These are phyloP conservation scores for Drosophila insularis DNA, from an alignment of 1,140 invertebrate species.

Conservation along the genomic window DNA sequence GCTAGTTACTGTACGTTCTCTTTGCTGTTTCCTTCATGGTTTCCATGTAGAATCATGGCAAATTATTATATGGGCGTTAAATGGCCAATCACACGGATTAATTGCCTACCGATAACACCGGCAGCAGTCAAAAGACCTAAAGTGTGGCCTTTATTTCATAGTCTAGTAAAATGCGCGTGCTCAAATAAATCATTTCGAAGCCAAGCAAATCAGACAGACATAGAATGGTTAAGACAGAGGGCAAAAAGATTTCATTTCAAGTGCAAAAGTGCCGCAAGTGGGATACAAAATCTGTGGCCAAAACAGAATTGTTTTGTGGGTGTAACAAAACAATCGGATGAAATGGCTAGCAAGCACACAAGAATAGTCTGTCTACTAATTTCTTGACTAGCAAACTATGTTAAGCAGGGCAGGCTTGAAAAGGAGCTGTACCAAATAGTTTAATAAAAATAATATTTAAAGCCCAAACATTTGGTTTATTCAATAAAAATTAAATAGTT, in stretches of 20 bases:
- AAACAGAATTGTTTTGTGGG: constrained; percentile 62
- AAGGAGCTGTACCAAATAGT: too few relatives aligned
- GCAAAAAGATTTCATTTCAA: constrained; percentile 68
- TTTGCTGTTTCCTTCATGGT: constrained; percentile 7
- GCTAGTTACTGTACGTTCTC: background rate
- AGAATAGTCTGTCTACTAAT: background rate
- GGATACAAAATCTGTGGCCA: constrained; percentile 35
- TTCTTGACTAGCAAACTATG: background rate
- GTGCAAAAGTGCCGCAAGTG: constrained; percentile 78
- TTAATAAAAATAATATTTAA: too few relatives aligned
- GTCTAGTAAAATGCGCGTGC: constrained; percentile 67
- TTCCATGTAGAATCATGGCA: background rate
- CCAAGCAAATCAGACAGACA: constrained; percentile 39
- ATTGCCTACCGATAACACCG: constrained; percentile 66
- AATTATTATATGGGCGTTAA: constrained; percentile 59
- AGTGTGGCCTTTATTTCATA: constrained; percentile 25
- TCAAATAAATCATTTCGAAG: constrained; percentile 81
- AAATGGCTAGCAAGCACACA: constrained; percentile 45
- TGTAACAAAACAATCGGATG: constrained; percentile 62
- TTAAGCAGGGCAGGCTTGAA: background rate
- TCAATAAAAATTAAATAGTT: too few relatives aligned
- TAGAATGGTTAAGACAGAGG: background rate
- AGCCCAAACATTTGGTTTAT: too few relatives aligned
- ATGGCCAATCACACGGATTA: constrained; percentile 71
- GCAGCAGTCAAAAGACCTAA: constrained; percentile 24